phyloP scores from a whole-genome alignment of 2,113 vertebrate species.

The Cephalopholis sonnerati region DNA sequence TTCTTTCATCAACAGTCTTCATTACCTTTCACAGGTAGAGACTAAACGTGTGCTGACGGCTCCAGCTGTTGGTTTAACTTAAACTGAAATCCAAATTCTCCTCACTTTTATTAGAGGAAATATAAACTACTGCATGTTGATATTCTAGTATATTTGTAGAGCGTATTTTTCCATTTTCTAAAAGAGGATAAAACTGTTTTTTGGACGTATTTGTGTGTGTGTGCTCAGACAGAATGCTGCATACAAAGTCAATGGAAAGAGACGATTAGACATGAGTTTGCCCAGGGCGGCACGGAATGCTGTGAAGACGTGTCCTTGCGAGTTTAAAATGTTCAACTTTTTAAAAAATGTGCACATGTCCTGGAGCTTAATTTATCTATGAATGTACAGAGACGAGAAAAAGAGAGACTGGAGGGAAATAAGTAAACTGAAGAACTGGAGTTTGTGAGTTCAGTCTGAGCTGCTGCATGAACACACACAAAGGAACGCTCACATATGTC shows the following conservation, averaged over 20 bases:
- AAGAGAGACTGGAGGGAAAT: neutral
- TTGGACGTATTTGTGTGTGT: neutral
- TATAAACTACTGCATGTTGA: neutral
- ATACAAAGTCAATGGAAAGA: neutral
- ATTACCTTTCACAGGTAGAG: conserved; percentile 36
- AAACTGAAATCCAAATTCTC: neutral
- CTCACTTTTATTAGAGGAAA: neutral
- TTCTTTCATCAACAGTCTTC: conserved; percentile 47
- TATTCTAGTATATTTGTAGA: neutral
- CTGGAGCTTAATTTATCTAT: neutral
- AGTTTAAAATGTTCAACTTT: neutral
- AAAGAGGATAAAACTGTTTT: neutral
- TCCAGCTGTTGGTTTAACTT: conserved; percentile 21
- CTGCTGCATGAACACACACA: neutral
- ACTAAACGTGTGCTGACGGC: neutral
- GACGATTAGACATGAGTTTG: neutral
- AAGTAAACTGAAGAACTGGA: neutral
- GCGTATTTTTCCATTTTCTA: neutral
- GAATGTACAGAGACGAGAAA: neutral
- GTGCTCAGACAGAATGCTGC: neutral
- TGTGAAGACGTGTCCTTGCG: neutral
- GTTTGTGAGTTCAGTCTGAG: neutral
- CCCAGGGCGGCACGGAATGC: neutral
- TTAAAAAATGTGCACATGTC: neutral
- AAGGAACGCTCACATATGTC: too few relatives aligned